A percentile compares a stretch with the other conserved stretches of the same genome.
These are phyloP conservation scores for Hippasteria phrygiana DNA, from an alignment of 53 echinoderm and acorn worm genomes.

Conservation along the genomic window DNA sequence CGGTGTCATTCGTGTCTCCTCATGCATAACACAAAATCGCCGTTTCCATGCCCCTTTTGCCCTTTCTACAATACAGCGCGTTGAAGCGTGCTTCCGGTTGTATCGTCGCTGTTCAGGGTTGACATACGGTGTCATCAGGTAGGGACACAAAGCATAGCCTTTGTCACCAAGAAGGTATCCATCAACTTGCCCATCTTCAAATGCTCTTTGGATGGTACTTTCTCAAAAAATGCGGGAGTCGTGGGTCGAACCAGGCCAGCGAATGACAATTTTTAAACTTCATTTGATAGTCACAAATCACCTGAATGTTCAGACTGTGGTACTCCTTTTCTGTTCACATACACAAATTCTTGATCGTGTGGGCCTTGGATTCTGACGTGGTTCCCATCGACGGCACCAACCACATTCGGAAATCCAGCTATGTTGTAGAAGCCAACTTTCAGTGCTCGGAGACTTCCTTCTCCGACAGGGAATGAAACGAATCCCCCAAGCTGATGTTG, in stretches of 20 bases:
- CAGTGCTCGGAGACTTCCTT: too few relatives aligned
- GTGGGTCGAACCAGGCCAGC: constrained; percentile 34
- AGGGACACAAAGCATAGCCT: too few relatives aligned
- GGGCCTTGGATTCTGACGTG: constrained; percentile 13
- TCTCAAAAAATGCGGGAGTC: constrained; percentile 26
- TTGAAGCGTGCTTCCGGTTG: not conserved
- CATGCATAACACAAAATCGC: not conserved
- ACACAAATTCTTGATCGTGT: constrained; percentile 1
- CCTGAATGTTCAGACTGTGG: constrained; percentile 22
- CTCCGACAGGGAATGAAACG: not conserved
- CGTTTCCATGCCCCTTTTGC: not conserved
- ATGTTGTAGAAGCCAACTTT: not conserved
- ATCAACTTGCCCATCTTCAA: not conserved
- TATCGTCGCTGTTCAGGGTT: not conserved
- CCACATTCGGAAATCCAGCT: constrained; percentile 48
- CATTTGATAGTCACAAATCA: constrained; percentile 8
- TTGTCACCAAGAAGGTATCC: not conserved
- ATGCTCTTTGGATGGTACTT: not conserved
- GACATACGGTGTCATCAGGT: not conserved
- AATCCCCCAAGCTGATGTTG: not conserved
- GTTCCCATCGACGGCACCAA: constrained; percentile 48
- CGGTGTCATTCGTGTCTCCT: not conserved
- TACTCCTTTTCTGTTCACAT: constrained; percentile 36
- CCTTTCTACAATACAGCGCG: not conserved
- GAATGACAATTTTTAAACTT: constrained; percentile 9